Percentiles rank a stretch among this genome's conserved stretches.
Conservation (phyloP, 2,113 vertebrate genomes). For the Paradoxurus hermaphroditus region DNA sequence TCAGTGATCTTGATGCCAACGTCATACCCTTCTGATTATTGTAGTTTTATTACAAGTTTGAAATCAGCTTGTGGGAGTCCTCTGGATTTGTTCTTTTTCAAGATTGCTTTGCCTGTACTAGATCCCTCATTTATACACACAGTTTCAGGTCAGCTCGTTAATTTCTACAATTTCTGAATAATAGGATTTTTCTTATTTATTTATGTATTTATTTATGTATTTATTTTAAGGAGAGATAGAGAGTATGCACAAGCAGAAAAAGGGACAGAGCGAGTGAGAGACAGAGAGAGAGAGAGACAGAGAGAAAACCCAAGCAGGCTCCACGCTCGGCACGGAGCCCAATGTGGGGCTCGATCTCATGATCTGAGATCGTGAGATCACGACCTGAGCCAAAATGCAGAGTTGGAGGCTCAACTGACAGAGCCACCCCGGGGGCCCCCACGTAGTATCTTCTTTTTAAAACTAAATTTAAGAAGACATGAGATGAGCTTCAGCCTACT, state of each 20-base stretch:
- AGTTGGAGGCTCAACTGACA: too few species aligned
- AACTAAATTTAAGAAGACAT: slow-evolving; percentile 25
- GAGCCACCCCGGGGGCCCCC: too few species aligned
- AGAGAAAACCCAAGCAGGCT: too few species aligned
- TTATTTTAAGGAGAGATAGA: too few species aligned
- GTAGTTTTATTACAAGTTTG: neutral
- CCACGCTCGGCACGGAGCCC: too few species aligned
- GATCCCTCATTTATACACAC: neutral
- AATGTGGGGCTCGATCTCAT: too few species aligned
- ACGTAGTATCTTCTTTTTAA: neutral
- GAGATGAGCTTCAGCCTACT: neutral
- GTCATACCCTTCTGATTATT: neutral
- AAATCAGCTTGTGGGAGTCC: neutral
- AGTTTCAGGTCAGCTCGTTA: neutral
- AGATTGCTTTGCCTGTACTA: neutral
- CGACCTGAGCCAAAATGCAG: too few species aligned
- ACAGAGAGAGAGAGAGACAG: too few species aligned
- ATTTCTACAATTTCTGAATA: neutral
- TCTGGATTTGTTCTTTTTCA: neutral
- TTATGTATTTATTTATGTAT: too few species aligned
- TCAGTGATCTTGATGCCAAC: neutral
- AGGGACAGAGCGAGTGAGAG: too few species aligned
- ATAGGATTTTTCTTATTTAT: neutral
- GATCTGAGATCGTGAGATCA: too few species aligned
- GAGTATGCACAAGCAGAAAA: too few species aligned